These are phyloP conservation scores for Sebastes kiyomatsui DNA, from an alignment of 2,797 vertebrate species.

Conservation along the genomic window DNA sequence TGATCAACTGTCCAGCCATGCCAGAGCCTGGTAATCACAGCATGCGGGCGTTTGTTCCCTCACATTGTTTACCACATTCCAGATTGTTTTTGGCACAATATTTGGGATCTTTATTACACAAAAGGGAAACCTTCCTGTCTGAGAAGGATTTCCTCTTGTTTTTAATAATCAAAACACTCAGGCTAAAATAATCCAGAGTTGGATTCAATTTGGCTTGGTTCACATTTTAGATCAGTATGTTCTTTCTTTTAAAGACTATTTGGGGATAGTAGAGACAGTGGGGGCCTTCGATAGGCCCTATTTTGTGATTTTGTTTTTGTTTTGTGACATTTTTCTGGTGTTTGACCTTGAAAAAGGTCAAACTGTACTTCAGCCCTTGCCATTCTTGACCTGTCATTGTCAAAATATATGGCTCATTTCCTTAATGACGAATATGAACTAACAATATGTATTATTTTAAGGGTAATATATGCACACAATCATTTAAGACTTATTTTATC, in stretches of 20 bases:
- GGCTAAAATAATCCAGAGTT: constrained; percentile 60
- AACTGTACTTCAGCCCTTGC: neutral
- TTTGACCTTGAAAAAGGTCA: neutral
- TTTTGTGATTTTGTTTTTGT: neutral
- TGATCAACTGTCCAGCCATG: constrained; percentile 57
- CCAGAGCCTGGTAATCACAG: constrained; percentile 40
- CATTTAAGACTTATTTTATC: neutral
- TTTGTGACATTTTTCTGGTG: neutral
- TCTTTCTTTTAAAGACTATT: constrained; percentile 1
- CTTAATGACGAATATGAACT: neutral
- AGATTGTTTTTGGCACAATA: constrained; percentile 75
- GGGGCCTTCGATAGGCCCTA: neutral
- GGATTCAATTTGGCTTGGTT: constrained; percentile 10
- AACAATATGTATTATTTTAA: neutral
- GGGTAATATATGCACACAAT: neutral
- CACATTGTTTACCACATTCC: constrained; percentile 74
- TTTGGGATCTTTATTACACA: constrained; percentile 72
- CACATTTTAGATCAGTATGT: neutral
- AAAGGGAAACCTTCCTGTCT: constrained; percentile 80
- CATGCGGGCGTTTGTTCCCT: constrained; percentile 59
- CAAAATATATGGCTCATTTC: neutral
- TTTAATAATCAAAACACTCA: constrained; percentile 60
- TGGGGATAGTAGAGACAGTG: neutral
- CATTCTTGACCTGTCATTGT: neutral
- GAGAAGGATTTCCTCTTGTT: constrained; percentile 81